Evolutionary conservation across 2,888 invertebrate genomes (phyloP), one percentile per base, ranked within the genome.

Genomic region (Aspidiotus rigidus): DNA sequence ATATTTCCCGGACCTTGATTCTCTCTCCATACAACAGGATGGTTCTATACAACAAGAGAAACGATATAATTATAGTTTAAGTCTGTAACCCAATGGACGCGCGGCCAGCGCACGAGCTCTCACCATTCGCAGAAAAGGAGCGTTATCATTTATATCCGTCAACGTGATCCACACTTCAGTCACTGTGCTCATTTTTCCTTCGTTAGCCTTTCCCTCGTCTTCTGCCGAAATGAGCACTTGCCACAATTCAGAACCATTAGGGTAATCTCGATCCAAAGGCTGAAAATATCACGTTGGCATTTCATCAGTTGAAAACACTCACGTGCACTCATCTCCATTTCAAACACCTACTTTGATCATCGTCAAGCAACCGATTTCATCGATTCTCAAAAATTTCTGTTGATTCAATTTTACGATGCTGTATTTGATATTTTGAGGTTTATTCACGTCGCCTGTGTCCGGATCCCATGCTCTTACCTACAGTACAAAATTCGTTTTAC

Each of bases 131-230:
- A 93, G 82, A 77, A 87, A 88, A 0, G 97, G 97, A 0, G 91
- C 89, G 77, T 97, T 96, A 77, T 98, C 97, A 77, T 98, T 98
- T 75, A 94, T 89, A 76, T 97, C 97, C 13, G 76, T 78, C 42
- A 87, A 77, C 7, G 77, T 79, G 39, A 83, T 87, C 42, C 82
- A 79, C 39, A 92, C 87, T 74, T 86, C 85, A 0, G 85, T 84
- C 1, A 44, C 57, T 2, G 84, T 84, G 0, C 82, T 78, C 16
- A 42, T 17, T 8, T 41, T 66, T 28, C 28, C 28, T 28, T 28
- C 28, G 28, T 86, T 86, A 15, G 83, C 82, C 6, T 82, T 82
- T 7, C 86, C 86, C 74, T 88, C 84, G 77, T 93, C 93, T 57
- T 85, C 84, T 0, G 93, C 93, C 76, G 86, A 79, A 1, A 84